Evolutionary conservation across 2,797 vertebrate species (phyloP).

Genomic region (Garrulus glandarius): DNA sequence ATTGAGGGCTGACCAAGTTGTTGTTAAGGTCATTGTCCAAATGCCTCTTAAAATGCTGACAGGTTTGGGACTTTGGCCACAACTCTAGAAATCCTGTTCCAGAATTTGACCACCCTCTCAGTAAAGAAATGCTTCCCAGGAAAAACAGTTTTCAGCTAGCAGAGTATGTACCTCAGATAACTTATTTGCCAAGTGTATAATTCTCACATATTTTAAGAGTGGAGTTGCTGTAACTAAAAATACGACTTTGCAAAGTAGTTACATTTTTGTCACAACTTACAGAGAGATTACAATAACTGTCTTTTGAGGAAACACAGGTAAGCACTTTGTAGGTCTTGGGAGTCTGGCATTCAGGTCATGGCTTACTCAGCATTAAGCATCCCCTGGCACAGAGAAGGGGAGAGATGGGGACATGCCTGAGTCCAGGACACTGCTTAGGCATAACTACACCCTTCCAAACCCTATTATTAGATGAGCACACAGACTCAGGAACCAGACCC

Average conservation of each 20-base stretch:
- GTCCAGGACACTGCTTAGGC: background rate
- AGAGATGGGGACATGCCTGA: background rate
- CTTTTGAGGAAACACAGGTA: background rate
- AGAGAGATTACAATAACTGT: background rate
- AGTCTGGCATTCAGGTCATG: background rate
- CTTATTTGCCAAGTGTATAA: background rate
- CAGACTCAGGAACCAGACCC: background rate
- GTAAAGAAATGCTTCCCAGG: background rate
- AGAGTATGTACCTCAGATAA: background rate
- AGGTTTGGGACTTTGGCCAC: background rate
- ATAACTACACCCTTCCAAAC: background rate
- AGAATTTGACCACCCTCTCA: background rate
- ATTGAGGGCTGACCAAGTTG: background rate
- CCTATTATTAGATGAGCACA: accelerated
- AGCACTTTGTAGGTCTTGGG: background rate
- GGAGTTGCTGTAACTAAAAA: background rate
- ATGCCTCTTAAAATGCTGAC: background rate
- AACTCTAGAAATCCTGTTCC: background rate
- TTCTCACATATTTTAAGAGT: background rate
- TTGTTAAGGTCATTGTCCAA: background rate
- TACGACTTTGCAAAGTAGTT: background rate
- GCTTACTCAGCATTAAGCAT: background rate
- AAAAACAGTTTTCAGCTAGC: background rate
- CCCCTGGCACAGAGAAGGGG: background rate
- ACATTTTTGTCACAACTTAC: background rate